phyloP scores from a whole-genome alignment of 2,888 invertebrate genomes.

The Limnephilus rhombicus region DNA sequence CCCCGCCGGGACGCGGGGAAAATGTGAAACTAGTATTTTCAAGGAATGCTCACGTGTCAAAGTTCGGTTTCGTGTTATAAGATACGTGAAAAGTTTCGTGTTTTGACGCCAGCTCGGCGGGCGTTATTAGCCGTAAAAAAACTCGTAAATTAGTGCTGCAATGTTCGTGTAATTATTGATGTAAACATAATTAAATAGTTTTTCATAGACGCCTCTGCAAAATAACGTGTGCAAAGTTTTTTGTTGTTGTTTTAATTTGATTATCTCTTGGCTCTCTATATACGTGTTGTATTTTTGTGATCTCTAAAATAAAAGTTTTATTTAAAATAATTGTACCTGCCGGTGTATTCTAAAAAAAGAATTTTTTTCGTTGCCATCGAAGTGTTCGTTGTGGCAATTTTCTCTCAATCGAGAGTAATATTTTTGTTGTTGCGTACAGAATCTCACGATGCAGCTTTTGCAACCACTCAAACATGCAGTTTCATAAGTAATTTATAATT shows the following conservation, averaged over 20 bases:
- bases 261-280: not conserved
- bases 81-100: slow-evolving; percentile 15
- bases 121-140: not conserved
- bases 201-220: not conserved
- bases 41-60: slow-evolving; percentile 5
- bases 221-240: not conserved
- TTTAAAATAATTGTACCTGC: not conserved
- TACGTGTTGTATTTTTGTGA: not conserved
- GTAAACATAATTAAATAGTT: not conserved
- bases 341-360: not conserved
- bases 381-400: not conserved
- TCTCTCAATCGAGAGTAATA: not conserved
- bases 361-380: not conserved
- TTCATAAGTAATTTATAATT: not conserved
- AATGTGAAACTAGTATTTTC: slow-evolving; percentile 18
- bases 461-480: not conserved
- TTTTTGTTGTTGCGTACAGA: not conserved
- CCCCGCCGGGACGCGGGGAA: not conserved
- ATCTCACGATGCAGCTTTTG: not conserved
- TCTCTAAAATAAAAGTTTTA: not conserved
- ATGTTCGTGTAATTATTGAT: not conserved
- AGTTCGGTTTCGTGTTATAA: not conserved
- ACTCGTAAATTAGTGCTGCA: slow-evolving; percentile 15
- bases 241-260: not conserved
- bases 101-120: slow-evolving; percentile 16